phyloP scores from a whole-genome alignment of 2,888 invertebrate genomes.

The Baronia brevicornis region DNA sequence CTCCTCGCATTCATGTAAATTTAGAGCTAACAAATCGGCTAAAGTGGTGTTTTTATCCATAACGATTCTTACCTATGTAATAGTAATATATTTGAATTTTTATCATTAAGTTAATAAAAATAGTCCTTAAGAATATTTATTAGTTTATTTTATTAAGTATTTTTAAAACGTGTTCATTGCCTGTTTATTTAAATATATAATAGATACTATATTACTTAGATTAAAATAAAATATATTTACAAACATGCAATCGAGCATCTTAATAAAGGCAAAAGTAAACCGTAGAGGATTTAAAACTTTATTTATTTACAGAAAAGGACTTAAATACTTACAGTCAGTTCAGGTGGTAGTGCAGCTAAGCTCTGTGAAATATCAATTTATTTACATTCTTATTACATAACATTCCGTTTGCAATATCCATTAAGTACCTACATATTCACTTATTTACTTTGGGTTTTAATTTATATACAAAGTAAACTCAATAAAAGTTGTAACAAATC shows the following conservation, averaged over 20 bases:
- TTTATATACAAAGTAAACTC: conserved; percentile 33
- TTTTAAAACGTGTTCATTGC: no score
- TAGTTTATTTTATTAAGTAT: background rate
- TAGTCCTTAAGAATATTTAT: background rate
- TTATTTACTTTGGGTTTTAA: conserved; percentile 12
- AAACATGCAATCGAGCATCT: no score
- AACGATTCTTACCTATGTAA: conserved; percentile 88
- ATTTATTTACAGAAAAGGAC: no score
- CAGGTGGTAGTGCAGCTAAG: conserved; percentile 86
- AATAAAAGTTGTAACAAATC: no score
- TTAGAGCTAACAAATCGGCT: conserved; percentile 91
- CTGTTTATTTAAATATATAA: no score
- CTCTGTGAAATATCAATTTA: conserved; percentile 81
- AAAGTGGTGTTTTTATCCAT: conserved; percentile 95
- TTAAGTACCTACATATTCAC: background rate
- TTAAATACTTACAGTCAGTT: conserved; percentile 83
- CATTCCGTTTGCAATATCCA: conserved; percentile 16
- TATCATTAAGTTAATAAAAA: background rate
- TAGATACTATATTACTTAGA: no score
- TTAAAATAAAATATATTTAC: no score
- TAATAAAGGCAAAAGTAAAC: no score
- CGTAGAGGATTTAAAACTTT: no score
- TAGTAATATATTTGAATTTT: conserved; percentile 15
- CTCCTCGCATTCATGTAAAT: conserved; percentile 97
- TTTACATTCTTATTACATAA: conserved; percentile 56